Base-by-base conservation (phyloP, 37 sponge, comb jelly and placozoan genomes). In the Tethya wilhelma region DNA sequence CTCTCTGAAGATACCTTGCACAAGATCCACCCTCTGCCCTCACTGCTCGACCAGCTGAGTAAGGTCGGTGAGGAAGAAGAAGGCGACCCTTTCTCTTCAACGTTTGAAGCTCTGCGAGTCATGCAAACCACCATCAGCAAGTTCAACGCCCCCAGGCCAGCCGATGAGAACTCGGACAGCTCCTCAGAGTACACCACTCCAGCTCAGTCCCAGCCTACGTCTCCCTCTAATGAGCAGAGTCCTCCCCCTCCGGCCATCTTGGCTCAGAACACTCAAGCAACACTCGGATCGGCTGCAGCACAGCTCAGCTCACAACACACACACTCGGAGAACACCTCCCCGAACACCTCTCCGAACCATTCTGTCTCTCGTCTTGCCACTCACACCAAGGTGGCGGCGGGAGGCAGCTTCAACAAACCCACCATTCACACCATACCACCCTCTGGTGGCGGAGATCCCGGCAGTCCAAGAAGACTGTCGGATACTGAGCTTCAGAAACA, bases 81-180 rank as follows among this genome's bases (percentile, higher is more conserved):
- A 1, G 74, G 64, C 33, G 87, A 91, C 63, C 91, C 83, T 22
- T 77, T 91, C 63, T 63, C 85, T 59, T 84, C 90, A 1, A 90
- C 90, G 33, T 68, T 84, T 59, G 86, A 84, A 55, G 84, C 81
- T 49, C 84, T 89, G 7, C 73, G 89, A 9, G 73, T 82, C 31
- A 78, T 89, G 74, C 77, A 83, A 77, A 79, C 79, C 45, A 78
- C 78, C 46, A 82, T 82, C 65, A 75, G 70, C 63, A 66, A 81
- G 73, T 80, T 87, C 71, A 79, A 49, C 39, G 28, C 75, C 19
- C 22, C n/a, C 23, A 2, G 41, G 17, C 53, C 74, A 26, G 7
- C 44, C 30, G 32, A 49, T 0, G 84, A 44, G 0, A 72, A 71
- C 73, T 85, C 86, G 1, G 72, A 70, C 29, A 78, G 71, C 44